phyloP scores from a whole-genome alignment of 2,113 vertebrate genomes.

The Gobio gobio region DNA sequence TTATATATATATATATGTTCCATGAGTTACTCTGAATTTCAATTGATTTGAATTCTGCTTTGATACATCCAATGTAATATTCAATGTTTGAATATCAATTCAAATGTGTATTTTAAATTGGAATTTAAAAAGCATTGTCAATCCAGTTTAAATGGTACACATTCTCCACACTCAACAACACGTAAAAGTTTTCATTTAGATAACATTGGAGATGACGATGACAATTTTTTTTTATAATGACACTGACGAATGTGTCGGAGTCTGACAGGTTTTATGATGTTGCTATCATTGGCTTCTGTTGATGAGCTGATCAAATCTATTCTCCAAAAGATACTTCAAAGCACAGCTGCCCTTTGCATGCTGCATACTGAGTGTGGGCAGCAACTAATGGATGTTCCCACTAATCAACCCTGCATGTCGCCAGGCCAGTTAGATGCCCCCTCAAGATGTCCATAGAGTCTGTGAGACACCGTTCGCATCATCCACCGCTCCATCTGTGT shows the following conservation, averaged over 20 bases:
- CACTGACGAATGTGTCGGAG: not conserved
- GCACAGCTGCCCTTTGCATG: conserved; percentile 37
- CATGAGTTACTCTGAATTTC: no score
- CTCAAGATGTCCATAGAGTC: conserved; percentile 51
- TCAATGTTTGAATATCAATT: no score
- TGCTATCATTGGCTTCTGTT: not conserved
- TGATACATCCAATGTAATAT: no score
- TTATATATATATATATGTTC: no score
- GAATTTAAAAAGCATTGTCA: not conserved
- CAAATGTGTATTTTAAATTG: no score
- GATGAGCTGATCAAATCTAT: conserved; percentile 27
- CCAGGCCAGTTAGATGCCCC: conserved; percentile 40
- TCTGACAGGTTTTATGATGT: not conserved
- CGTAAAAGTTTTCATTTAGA: not conserved
- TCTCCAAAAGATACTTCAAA: conserved; percentile 28
- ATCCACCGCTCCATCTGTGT: conserved; percentile 58
- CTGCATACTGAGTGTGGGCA: conserved; percentile 41
- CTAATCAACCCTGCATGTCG: conserved; percentile 51
- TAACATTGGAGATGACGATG: not conserved
- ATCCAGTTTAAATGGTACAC: not conserved
- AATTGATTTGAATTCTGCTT: no score
- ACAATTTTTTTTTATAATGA: not conserved
- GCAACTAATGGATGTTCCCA: conserved; percentile 49
- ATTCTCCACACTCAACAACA: not conserved
- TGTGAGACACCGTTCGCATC: conserved; percentile 57